phyloP scores from a whole-genome alignment of 2,113 vertebrate genomes.

The Solea senegalensis region DNA sequence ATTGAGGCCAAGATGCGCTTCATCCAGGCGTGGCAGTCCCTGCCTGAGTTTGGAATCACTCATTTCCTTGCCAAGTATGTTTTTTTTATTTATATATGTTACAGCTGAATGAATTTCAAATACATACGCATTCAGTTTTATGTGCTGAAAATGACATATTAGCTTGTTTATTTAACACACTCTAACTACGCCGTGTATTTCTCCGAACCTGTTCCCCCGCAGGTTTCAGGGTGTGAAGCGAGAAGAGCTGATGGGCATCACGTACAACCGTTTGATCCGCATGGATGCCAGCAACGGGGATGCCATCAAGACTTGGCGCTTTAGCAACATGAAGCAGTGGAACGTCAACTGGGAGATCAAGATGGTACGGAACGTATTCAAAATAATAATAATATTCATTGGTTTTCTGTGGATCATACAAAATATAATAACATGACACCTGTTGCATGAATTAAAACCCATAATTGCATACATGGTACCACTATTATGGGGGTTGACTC shows the following conservation, averaged over 20 bases:
- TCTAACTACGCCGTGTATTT: not conserved
- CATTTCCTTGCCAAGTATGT: constrained; percentile 95
- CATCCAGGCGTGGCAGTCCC: constrained; percentile 98
- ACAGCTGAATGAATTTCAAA: not conserved
- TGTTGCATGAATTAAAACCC: too few species aligned
- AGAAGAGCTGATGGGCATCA: constrained; percentile 97
- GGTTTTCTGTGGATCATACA: too few species aligned
- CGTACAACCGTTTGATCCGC: constrained; percentile 96
- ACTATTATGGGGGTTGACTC: not conserved
- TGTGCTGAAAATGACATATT: not conserved
- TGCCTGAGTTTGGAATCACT: constrained; percentile 98
- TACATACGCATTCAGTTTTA: not conserved
- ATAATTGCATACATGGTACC: too few species aligned
- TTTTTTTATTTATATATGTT: not conserved
- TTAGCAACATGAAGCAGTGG: constrained; percentile 99
- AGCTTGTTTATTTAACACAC: not conserved
- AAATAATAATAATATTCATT: too few species aligned
- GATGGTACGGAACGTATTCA: constrained; percentile 83
- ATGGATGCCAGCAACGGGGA: constrained; percentile 95
- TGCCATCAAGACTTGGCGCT: constrained; percentile 97
- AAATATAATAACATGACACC: too few species aligned
- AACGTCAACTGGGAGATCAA: constrained; percentile 99
- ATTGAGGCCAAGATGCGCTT: constrained; percentile 99
- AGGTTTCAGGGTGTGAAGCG: constrained; percentile 97
- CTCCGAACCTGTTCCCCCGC: not conserved